Conservation (phyloP, 2,113 vertebrate genomes). For the Elephas maximus region DNA sequence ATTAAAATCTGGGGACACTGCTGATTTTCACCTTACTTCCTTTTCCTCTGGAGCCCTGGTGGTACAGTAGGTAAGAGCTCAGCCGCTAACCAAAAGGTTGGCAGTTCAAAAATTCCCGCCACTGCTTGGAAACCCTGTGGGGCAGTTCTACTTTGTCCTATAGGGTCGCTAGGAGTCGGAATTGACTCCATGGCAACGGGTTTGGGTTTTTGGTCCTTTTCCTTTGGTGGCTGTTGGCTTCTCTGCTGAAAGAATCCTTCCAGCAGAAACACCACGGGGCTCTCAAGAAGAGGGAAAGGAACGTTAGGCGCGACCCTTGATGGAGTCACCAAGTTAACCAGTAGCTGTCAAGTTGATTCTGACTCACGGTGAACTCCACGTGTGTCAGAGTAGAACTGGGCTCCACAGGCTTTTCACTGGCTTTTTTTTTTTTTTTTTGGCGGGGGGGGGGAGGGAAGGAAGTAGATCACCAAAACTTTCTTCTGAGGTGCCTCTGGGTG, state of each 20-base stretch:
- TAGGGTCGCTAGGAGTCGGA: too few relatives aligned
- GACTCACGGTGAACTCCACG: background rate
- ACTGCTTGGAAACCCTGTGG: too few relatives aligned
- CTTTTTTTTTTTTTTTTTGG: background rate
- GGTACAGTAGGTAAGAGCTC: too few relatives aligned
- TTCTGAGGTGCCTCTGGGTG: background rate
- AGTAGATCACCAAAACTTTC: background rate
- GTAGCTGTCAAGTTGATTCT: background rate
- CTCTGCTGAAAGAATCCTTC: background rate
- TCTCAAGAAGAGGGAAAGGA: background rate
- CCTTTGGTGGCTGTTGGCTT: background rate
- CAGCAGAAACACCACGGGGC: constrained; percentile 1
- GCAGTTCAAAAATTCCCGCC: too few relatives aligned
- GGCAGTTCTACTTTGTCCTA: too few relatives aligned
- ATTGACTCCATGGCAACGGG: too few relatives aligned
- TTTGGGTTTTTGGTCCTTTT: background rate
- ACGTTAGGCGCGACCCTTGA: background rate
- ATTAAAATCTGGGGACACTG: background rate
- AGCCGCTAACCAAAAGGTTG: too few relatives aligned
- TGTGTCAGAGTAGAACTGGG: background rate
- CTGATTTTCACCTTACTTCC: background rate
- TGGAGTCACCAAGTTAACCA: background rate
- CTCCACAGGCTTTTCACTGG: background rate
- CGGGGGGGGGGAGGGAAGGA: background rate
- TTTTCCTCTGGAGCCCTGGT: too few relatives aligned